These are phyloP conservation scores for Drosophila triauraria DNA, from an alignment of 1,140 invertebrate genomes.

Conservation along the genomic window DNA sequence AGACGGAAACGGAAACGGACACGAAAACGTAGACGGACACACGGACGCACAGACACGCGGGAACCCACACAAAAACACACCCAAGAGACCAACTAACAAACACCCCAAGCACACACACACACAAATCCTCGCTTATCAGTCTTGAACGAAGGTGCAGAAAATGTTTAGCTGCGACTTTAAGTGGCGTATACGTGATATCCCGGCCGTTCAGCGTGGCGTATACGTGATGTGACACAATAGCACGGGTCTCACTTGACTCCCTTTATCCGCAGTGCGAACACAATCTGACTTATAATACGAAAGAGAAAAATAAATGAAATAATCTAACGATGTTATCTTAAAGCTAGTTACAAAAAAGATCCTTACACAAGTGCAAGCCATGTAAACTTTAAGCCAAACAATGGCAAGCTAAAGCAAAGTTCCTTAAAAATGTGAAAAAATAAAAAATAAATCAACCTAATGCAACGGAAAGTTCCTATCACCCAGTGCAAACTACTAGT, in stretches of 20 bases:
- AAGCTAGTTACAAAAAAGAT: constrained; percentile 43
- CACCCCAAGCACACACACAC: constrained; percentile 2
- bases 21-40: constrained; percentile 53
- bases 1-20: constrained; percentile 57
- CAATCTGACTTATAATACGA: not conserved
- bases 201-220: constrained; percentile 29
- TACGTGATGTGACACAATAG: constrained; percentile 42
- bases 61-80: constrained; percentile 14
- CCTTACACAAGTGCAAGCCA: constrained; percentile 41
- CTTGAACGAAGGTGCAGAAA: constrained; percentile 7
- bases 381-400: constrained; percentile 6
- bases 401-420: constrained; percentile 34
- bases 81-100: constrained; percentile 22
- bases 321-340: not conserved
- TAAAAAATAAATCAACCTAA: constrained; percentile 6
- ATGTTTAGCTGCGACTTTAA: constrained; percentile 12
- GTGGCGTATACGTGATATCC: constrained; percentile 30
- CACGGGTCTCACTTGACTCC: not conserved
- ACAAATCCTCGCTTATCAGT: constrained; percentile 25
- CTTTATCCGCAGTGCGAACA: constrained; percentile 1
- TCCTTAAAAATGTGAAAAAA: constrained; percentile 57
- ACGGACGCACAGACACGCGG: constrained; percentile 32
- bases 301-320: not conserved
- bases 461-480: constrained; percentile 66
- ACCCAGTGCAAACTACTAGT: constrained; percentile 41